These are phyloP conservation scores for Halesus radiatus DNA, from an alignment of 1,140 invertebrate genomes.

Conservation along the genomic window DNA sequence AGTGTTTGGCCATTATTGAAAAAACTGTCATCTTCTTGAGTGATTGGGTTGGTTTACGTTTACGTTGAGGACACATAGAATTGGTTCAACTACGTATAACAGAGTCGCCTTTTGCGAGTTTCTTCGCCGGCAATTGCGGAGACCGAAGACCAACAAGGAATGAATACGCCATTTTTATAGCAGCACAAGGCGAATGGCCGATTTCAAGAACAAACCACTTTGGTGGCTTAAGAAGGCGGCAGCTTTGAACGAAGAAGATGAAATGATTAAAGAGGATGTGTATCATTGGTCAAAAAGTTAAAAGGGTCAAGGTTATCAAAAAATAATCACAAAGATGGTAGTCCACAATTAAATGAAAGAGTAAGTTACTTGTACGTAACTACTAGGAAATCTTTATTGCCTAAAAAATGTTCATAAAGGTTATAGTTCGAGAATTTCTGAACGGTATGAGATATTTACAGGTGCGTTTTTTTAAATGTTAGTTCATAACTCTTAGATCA, in stretches of 20 bases:
- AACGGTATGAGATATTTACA: too few relatives aligned
- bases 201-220: conserved; percentile 44
- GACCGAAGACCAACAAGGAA: conserved; percentile 41
- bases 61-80: neutral
- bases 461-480: too few relatives aligned
- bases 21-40: neutral
- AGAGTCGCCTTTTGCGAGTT: neutral
- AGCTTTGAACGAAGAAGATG: neutral
- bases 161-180: conserved; percentile 41
- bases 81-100: neutral
- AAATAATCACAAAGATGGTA: too few relatives aligned
- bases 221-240: neutral
- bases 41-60: neutral
- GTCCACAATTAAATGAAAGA: too few relatives aligned
- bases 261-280: too few relatives aligned
- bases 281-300: too few relatives aligned
- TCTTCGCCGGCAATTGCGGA: conserved; percentile 11
- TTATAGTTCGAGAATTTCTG: too few relatives aligned
- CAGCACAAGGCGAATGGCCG: conserved; percentile 44
- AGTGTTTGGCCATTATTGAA: neutral
- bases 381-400: too few relatives aligned
- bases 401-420: too few relatives aligned
- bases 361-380: too few relatives aligned
- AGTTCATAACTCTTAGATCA: too few relatives aligned
- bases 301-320: too few relatives aligned